Base-by-base conservation (phyloP, 2,888 invertebrate species). In the Chironomus tentans region DNA sequence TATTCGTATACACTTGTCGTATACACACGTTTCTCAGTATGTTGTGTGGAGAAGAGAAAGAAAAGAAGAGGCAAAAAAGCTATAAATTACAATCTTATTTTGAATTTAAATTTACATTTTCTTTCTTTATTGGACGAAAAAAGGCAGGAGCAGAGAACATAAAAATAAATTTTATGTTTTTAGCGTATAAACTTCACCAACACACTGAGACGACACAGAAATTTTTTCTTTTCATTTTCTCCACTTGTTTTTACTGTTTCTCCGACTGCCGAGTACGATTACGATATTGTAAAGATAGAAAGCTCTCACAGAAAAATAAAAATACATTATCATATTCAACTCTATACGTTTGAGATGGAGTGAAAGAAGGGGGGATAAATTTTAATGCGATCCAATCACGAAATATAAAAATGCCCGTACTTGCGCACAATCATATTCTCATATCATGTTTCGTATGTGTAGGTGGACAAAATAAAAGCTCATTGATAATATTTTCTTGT, bases 51-150 rank as follows among this genome's bases (percentile, higher is more conserved):
- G 56, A 56, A 56, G 15, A 56, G 56, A 56, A 56, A 38, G 18
- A 56, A 56, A 56, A 56, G 56, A 56, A 56, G 56, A 56, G 56
- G n/a, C 56, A 56, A 13, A 28, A 46, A 62, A 74, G 68, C 74
- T 47, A 74, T 74, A 74, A 74, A 74, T 74, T 74, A 74, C 74
- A 68, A 74, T 65, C 68, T 74, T 74, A 74, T 74, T 74, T 74
- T 74, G 74, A 74, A 74, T 74, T 74, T 74, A 61, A 74, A 74
- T 74, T 74, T 74, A 74, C 74, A 74, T 74, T 74, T 65, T 74
- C 74, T 74, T 68, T 74, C 74, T 74, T 74, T 74, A 74, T 74
- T 74, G 74, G 74, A 48, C 72, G 62, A 73, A 71, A 56, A 71
- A 71, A 15, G 28, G 48, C 48, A 71, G 22, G 15, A 46, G 56